These are phyloP conservation scores for Nudaria mundana DNA, from an alignment of 2,888 invertebrate species.

Conservation along the genomic window DNA sequence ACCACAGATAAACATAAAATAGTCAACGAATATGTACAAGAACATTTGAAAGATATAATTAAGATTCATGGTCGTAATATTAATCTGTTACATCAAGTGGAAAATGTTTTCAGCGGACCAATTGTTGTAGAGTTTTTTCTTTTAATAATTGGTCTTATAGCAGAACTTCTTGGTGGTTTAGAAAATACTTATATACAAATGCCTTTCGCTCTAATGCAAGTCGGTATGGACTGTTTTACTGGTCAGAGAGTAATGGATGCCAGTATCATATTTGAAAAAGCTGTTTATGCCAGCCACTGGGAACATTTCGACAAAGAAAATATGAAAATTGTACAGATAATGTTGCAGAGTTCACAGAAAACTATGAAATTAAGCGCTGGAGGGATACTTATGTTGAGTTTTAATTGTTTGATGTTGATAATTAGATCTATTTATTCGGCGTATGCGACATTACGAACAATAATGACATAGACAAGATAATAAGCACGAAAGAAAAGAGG, in stretches of 20 bases:
- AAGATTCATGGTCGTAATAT: slow-evolving; percentile 34
- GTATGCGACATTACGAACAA: slow-evolving; percentile 40
- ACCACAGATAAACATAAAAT: neutral
- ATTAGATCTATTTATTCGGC: slow-evolving; percentile 39
- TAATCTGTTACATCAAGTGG: slow-evolving; percentile 31
- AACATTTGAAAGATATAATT: slow-evolving; percentile 30
- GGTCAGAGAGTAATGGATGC: slow-evolving; percentile 37
- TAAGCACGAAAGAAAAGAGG: neutral
- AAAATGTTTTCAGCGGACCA: slow-evolving; percentile 36
- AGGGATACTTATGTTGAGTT: slow-evolving; percentile 35
- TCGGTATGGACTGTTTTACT: slow-evolving; percentile 37
- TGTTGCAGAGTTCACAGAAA: slow-evolving; percentile 40
- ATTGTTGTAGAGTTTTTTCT: slow-evolving; percentile 43
- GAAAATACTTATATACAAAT: slow-evolving; percentile 46
- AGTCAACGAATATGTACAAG: slow-evolving; percentile 21
- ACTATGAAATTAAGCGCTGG: slow-evolving; percentile 40
- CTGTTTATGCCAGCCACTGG: slow-evolving; percentile 35
- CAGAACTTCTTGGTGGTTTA: slow-evolving; percentile 42
- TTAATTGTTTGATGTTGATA: slow-evolving; percentile 36
- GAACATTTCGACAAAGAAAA: slow-evolving; percentile 30
- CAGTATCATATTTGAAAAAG: slow-evolving; percentile 19
- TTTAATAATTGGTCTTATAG: slow-evolving; percentile 34
- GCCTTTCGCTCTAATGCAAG: slow-evolving; percentile 43
- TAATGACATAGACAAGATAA: slow-evolving; percentile 3
- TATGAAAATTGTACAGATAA: slow-evolving; percentile 33